phyloP scores from a whole-genome alignment of 2,797 vertebrate species.

The Cirrhinus molitorella region DNA sequence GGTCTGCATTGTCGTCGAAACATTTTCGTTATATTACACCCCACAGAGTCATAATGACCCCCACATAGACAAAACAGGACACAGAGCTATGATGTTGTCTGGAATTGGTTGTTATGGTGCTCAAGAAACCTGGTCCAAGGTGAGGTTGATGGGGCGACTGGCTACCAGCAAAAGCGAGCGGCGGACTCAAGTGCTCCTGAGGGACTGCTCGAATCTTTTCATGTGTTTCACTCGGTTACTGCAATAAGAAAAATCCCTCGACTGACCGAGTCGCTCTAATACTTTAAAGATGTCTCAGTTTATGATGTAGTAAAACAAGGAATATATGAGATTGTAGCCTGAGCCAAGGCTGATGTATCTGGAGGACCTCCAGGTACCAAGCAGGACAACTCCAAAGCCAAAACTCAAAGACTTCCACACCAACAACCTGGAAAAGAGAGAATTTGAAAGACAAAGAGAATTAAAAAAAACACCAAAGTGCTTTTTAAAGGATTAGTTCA shows the following conservation, averaged over 20 bases:
- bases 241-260: constrained; percentile 48
- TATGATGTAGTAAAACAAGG: constrained; percentile 64
- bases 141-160: constrained; percentile 38
- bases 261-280: constrained; percentile 47
- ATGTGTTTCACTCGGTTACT: constrained; percentile 7
- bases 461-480: not conserved
- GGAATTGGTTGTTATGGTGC: constrained; percentile 58
- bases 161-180: constrained; percentile 30
- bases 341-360: constrained; percentile 59
- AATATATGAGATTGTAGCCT: constrained; percentile 56
- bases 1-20: constrained; percentile 72
- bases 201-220: constrained; percentile 30
- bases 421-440: not conserved
- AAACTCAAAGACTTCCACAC: constrained; percentile 38
- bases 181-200: constrained; percentile 21
- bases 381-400: constrained; percentile 23
- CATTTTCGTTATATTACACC: constrained; percentile 78
- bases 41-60: constrained; percentile 70
- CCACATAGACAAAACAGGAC: constrained; percentile 73
- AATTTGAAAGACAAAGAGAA: not conserved
- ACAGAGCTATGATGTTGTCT: constrained; percentile 70
- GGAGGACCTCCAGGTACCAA: constrained; percentile 53
- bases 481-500: not conserved
- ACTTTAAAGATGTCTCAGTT: constrained; percentile 57
- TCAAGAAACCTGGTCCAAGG: constrained; percentile 13